Conservation (phyloP, 2,113 vertebrate genomes). For the Leucopsar rothschildi region DNA sequence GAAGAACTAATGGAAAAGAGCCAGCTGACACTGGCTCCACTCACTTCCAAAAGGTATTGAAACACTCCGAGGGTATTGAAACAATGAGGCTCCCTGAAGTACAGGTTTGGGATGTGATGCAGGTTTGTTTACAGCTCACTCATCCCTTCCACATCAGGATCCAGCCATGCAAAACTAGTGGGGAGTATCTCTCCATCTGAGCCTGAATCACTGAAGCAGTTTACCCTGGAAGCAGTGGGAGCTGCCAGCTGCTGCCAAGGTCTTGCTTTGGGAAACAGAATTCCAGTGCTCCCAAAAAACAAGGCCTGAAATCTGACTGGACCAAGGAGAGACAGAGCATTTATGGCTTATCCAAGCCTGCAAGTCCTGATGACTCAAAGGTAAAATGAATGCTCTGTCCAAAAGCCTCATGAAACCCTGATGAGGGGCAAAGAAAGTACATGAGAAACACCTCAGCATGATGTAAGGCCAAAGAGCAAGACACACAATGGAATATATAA, state of each 20-base stretch:
- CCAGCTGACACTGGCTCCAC: background rate
- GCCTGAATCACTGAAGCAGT: background rate
- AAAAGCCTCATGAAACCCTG: background rate
- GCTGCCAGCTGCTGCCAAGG: background rate
- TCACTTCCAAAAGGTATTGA: background rate
- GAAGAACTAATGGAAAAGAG: background rate
- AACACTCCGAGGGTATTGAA: slow-evolving; percentile 21
- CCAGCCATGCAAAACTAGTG: slow-evolving; percentile 21
- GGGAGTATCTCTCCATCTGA: slow-evolving; percentile 2
- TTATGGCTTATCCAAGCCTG: background rate
- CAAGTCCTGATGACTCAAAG: background rate
- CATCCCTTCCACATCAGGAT: background rate
- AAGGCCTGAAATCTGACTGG: background rate
- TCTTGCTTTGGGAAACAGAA: background rate
- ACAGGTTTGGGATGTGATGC: slow-evolving; percentile 19
- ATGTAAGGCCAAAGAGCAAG: background rate
- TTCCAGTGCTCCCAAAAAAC: background rate
- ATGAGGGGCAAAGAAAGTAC: background rate
- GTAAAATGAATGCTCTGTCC: background rate
- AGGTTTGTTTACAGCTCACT: slow-evolving; percentile 25
- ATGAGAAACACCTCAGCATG: background rate
- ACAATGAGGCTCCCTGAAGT: background rate
- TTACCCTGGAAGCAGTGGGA: background rate
- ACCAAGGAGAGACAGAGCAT: background rate
- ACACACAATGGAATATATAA: background rate